Conservation (phyloP, 1,140 invertebrate genomes). For the Megalonaias nervosa region DNA sequence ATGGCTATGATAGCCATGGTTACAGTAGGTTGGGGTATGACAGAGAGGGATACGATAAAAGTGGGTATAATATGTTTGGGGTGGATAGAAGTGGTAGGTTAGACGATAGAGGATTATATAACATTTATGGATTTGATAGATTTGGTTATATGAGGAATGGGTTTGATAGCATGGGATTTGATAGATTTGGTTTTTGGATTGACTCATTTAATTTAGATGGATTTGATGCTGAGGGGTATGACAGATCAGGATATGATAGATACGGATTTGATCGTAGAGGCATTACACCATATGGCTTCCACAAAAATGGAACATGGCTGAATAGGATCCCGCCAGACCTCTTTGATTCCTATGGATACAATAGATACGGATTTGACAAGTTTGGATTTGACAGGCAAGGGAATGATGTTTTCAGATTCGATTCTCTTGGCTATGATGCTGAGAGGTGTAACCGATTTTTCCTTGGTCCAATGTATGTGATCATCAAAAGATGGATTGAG, state of each 20-base stretch:
- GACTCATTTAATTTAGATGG: constrained; percentile 60
- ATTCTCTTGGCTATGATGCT: constrained; percentile 48
- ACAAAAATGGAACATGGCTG: constrained; percentile 40
- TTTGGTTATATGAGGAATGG: constrained; percentile 52
- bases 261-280: constrained; percentile 55
- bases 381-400: constrained; percentile 57
- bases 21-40: constrained; percentile 57
- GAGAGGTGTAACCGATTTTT: constrained; percentile 51
- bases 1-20: constrained; percentile 43
- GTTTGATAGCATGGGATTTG: constrained; percentile 53
- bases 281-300: constrained; percentile 49
- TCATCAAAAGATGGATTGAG: constrained; percentile 41
- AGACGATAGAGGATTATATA: constrained; percentile 47
- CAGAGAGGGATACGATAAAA: constrained; percentile 48
- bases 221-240: constrained; percentile 53
- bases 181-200: constrained; percentile 50
- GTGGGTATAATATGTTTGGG: constrained; percentile 51
- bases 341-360: constrained; percentile 57
- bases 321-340: constrained; percentile 12
- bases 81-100: constrained; percentile 38
- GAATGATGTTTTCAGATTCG: constrained; percentile 59
- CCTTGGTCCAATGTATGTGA: constrained; percentile 52
- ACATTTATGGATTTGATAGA: constrained; percentile 48
- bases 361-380: constrained; percentile 55
- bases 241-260: constrained; percentile 54